Conservation (phyloP, 2,888 invertebrate genomes). For the Pheosia tremula region DNA sequence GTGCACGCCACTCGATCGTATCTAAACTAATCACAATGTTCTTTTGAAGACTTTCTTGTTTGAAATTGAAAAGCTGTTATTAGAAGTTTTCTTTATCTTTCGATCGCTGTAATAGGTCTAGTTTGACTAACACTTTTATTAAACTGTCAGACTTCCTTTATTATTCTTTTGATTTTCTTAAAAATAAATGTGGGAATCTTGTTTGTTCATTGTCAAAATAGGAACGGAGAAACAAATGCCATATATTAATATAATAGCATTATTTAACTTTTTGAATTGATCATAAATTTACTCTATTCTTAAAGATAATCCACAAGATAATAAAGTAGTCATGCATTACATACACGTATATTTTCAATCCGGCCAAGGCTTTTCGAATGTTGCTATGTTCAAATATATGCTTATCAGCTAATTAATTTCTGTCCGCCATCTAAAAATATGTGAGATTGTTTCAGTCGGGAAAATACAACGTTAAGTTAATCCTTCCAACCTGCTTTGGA, state of each 20-base stretch:
- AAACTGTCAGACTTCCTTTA: too few species aligned
- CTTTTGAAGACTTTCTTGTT: background rate
- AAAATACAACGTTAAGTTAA: background rate
- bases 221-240: too few species aligned
- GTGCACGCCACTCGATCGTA: constrained; percentile 9
- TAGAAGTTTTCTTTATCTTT: background rate
- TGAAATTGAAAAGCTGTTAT: background rate
- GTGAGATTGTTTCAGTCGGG: background rate
- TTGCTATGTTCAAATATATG: constrained; percentile 4
- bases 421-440: constrained; percentile 1
- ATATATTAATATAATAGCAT: too few species aligned
- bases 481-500: too few species aligned
- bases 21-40: constrained; percentile 11
- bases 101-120: background rate
- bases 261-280: too few species aligned
- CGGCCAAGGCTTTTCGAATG: constrained; percentile 7
- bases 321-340: background rate
- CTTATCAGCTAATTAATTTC: constrained; percentile 21
- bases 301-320: too few species aligned
- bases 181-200: too few species aligned
- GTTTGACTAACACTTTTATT: background rate
- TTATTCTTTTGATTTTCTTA: too few species aligned
- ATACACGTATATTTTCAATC: background rate
- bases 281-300: too few species aligned
- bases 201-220: too few species aligned